Percentiles rank a stretch among this genome's conserved stretches.
phyloP scores from a whole-genome alignment of 2,888 invertebrate species.

The Margaritifera margaritifera region DNA sequence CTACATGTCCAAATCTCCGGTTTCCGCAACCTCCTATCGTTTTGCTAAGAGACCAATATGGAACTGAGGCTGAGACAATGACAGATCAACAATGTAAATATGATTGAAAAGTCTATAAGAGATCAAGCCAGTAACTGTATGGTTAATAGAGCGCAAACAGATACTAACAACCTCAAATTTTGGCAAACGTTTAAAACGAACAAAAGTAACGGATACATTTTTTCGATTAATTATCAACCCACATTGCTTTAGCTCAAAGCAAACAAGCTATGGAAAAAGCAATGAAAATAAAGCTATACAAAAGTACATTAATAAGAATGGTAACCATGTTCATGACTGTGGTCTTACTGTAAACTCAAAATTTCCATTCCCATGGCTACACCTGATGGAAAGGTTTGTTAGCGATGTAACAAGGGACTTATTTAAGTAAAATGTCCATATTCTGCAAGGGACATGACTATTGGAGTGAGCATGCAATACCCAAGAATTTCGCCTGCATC shows the following conservation, averaged over 20 bases:
- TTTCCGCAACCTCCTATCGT: slow-evolving; percentile 3
- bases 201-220: slow-evolving; percentile 11
- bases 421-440: slow-evolving; percentile 33
- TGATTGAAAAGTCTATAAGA: slow-evolving; percentile 11
- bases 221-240: neutral
- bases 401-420: slow-evolving; percentile 15
- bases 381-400: slow-evolving; percentile 23
- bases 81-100: slow-evolving; percentile 12
- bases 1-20: slow-evolving; percentile 10
- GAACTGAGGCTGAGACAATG: slow-evolving; percentile 3
- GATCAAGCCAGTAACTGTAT: no score
- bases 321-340: slow-evolving; percentile 23
- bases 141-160: slow-evolving; percentile 9
- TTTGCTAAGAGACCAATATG: neutral
- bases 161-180: slow-evolving; percentile 20
- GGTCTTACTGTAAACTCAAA: slow-evolving; percentile 16
- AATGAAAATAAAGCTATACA: slow-evolving; percentile 19
- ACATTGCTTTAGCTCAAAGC: no score
- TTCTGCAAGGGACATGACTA: slow-evolving; percentile 19
- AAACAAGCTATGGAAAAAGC: slow-evolving; percentile 16
- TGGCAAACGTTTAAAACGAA: slow-evolving; percentile 18
- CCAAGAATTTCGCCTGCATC: no score
- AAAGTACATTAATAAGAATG: slow-evolving; percentile 17
- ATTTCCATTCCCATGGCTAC: slow-evolving; percentile 28
- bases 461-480: no score